A percentile compares a stretch with the other conserved stretches of the same genome.
Conservation (phyloP, 2,888 invertebrate genomes). For the Tetranychus truncatus region DNA sequence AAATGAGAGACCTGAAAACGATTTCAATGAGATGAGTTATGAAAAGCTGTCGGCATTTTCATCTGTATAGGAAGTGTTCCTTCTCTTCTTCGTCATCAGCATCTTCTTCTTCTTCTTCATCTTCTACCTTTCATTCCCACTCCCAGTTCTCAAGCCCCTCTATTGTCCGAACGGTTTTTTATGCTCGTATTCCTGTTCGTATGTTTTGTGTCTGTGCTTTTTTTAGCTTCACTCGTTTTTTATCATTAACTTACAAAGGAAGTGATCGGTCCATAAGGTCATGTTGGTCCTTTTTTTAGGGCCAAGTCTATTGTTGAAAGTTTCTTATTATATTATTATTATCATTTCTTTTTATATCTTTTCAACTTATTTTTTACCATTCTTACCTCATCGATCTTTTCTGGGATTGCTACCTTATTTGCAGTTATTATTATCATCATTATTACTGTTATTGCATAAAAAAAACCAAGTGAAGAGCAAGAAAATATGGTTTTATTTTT, state of each 20-base stretch:
- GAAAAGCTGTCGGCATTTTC: no score
- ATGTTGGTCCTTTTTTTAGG: background rate
- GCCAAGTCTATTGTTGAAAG: background rate
- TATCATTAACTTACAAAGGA: background rate
- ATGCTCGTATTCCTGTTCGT: background rate
- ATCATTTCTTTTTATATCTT: no score
- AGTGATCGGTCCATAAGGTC: constrained; percentile 1
- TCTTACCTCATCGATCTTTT: background rate
- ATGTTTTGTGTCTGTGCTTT: background rate
- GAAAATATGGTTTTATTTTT: background rate
- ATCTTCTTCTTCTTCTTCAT: background rate
- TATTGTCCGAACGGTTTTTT: background rate
- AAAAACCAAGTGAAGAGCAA: background rate
- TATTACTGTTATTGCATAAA: background rate
- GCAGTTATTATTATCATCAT: background rate
- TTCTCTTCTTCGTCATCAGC: background rate
- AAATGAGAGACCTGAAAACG: no score
- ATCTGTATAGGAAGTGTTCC: background rate
- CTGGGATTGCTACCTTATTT: background rate
- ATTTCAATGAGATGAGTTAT: no score
- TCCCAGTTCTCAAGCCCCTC: background rate
- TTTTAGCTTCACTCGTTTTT: background rate
- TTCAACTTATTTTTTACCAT: background rate
- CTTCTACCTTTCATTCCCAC: background rate
- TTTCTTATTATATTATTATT: background rate